Base-by-base conservation (phyloP, 2,113 vertebrate genomes). In the Pagrus major region DNA sequence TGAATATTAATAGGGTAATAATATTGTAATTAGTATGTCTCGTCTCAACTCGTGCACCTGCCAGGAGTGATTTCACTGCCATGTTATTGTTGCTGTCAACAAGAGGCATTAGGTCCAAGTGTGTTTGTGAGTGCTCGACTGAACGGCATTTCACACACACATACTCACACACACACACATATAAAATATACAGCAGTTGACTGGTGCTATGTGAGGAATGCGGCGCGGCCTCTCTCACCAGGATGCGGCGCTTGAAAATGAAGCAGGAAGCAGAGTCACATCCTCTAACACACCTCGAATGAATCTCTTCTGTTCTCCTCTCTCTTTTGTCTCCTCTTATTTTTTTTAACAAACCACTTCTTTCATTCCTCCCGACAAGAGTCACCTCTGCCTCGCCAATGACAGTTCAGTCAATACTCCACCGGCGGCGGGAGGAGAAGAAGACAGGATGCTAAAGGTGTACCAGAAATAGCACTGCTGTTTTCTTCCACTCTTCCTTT, bases 371-470 rank as follows among this genome's bases (percentile, higher is more conserved):
- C 61, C 66, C 42, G 51, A 74, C 69, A 74, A 27, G 64, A 80
- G 59, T 77, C 78, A 85, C 75, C 83, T 69, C 71, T 61, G 71
- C 33, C 81, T 71, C 7, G 33, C 21, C 41, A 21, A 1, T 46
- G 80, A 86, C 84, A 83, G 66, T 56, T 65, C n/a, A 75, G 67
- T 83, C 83, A 80, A 81, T 83, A 82, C 81, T 60, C 56, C 18
- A 27, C 16, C n/a, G 5, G 41, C 72, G 20, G 29, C 11, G 14
- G 56, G 0, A n/a, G 35, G 49, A 58, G 72, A 23, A 51, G 64
- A 82, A 75, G 71, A 82, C 49, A 68, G 46, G 55, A 54, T n/a
- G 56, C 56, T 49, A 65, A 82, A 84, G 44, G 70, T 86, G 64
- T 42, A 60, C 71, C 72, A 87, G 44, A 83, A 88, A 91, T 86